phyloP scores from a whole-genome alignment of 1,140 invertebrate genomes.

The Cherax destructor region DNA sequence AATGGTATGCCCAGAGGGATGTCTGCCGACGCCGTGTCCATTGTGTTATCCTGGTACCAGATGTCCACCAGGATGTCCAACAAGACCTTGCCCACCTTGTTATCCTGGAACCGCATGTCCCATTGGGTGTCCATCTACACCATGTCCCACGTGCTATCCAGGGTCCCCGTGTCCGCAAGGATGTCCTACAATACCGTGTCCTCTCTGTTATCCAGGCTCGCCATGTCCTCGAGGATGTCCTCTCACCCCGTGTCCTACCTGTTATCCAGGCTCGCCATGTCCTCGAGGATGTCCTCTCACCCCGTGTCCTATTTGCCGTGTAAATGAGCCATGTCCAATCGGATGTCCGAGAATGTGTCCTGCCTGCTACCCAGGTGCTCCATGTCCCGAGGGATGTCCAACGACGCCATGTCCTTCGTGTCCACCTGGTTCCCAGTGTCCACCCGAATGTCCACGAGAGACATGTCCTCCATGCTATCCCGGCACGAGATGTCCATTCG shows the following conservation, averaged over 20 bases:
- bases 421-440: constrained; percentile 13
- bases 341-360: constrained; percentile 38
- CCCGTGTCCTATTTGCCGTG: constrained; percentile 20
- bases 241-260: background rate
- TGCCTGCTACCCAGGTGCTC: constrained; percentile 1
- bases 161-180: constrained; percentile 4
- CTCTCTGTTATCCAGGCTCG: background rate
- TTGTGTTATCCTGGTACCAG: constrained; percentile 12
- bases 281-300: background rate
- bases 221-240: background rate
- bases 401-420: background rate
- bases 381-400: constrained; percentile 25
- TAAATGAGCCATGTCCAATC: background rate
- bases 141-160: constrained; percentile 33
- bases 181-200: background rate
- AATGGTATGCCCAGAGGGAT: constrained; percentile 16
- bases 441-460: constrained; percentile 1
- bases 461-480: constrained; percentile 30
- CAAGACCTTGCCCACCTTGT: constrained; percentile 25
- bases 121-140: constrained; percentile 1
- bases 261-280: constrained; percentile 22
- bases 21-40: constrained; percentile 9
- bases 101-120: constrained; percentile 36
- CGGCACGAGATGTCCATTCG: background rate
- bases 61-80: constrained; percentile 34